Conservation (phyloP, 1,140 invertebrate species). For the Zaprionus lachaisei region DNA sequence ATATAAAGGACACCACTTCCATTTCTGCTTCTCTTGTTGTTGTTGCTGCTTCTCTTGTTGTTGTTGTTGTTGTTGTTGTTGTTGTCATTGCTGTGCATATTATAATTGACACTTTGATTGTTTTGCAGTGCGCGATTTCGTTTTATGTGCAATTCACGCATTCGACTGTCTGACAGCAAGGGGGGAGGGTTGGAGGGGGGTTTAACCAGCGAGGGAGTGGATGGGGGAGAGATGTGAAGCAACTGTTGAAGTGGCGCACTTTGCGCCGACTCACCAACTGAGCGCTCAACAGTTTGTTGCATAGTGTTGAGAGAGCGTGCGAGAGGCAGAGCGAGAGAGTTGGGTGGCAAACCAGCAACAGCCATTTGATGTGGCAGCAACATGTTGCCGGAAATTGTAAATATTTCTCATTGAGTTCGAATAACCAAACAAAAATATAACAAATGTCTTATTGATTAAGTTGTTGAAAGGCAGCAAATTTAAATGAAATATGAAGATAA, state of each 20-base stretch:
- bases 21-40: neutral
- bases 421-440: neutral
- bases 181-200: neutral
- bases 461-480: neutral
- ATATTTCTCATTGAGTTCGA: neutral
- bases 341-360: conserved; percentile 1
- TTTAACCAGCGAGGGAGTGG: neutral
- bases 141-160: conserved; percentile 67
- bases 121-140: conserved; percentile 67
- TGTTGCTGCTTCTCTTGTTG: neutral
- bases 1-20: conserved; percentile 16
- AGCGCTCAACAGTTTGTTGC: conserved; percentile 79
- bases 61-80: neutral
- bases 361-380: conserved; percentile 38
- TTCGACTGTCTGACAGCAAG: conserved; percentile 26
- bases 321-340: neutral
- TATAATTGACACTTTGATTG: conserved; percentile 79
- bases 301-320: conserved; percentile 9
- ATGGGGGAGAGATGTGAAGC: conserved; percentile 9
- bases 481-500: neutral
- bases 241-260: conserved; percentile 66
- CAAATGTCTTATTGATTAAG: neutral
- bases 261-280: conserved; percentile 73
- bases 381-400: conserved; percentile 34
- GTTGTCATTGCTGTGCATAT: conserved; percentile 54